Conservation (phyloP, 1,140 invertebrate species). For the Platyscapa corneri region DNA sequence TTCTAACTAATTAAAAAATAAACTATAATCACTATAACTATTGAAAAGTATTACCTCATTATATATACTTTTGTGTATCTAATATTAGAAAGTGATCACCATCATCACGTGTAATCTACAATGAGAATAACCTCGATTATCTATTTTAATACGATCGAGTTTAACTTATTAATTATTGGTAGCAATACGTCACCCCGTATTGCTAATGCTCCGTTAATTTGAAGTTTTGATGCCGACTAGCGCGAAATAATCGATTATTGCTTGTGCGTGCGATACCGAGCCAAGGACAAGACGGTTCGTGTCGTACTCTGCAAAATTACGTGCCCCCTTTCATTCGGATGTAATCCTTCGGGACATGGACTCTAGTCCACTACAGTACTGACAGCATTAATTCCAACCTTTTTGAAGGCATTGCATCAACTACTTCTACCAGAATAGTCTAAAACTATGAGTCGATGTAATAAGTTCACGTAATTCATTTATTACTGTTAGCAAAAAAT, state of each 20-base stretch:
- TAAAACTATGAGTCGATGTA: conserved; percentile 21
- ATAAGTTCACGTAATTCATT: conserved; percentile 45
- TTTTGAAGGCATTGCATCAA: conserved; percentile 55
- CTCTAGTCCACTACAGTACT: not conserved
- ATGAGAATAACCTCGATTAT: not conserved
- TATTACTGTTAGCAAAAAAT: conserved; percentile 43
- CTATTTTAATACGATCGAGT: not conserved
- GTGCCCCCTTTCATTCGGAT: not conserved
- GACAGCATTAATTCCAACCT: conserved; percentile 61
- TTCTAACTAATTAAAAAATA: no score
- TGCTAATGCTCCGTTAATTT: conserved; percentile 6
- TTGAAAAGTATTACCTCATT: no score
- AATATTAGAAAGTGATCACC: not conserved
- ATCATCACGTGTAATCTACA: not conserved
- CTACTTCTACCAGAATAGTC: conserved; percentile 30
- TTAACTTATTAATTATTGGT: no score
- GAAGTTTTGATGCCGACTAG: conserved; percentile 30
- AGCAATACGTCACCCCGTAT: not conserved
- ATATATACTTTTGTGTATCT: not conserved
- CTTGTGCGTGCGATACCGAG: not conserved
- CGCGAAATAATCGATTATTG: conserved; percentile 28
- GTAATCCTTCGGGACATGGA: conserved; percentile 50
- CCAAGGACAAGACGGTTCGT: conserved; percentile 2
- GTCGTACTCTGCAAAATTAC: not conserved
- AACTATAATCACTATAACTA: no score